phyloP scores from a whole-genome alignment of 2,888 invertebrate genomes.

The Volucella zonaria region DNA sequence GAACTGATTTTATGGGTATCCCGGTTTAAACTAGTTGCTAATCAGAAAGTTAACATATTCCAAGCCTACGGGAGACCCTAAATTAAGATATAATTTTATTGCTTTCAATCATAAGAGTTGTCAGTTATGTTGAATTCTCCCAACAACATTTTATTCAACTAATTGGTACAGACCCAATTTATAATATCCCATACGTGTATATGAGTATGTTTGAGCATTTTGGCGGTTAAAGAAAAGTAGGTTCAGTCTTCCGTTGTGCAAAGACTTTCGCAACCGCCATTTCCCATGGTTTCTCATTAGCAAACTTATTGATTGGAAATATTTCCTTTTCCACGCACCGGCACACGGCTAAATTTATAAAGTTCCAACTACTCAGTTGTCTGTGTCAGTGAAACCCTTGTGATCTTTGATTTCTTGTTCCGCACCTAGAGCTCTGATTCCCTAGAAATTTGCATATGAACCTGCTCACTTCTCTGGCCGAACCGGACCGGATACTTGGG shows the following conservation, averaged over 20 bases:
- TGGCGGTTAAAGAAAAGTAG: conserved; percentile 48
- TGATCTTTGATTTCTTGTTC: conserved; percentile 39
- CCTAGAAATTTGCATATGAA: conserved; percentile 67
- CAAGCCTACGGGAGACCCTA: neutral
- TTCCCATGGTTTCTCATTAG: conserved; percentile 59
- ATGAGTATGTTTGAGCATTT: neutral
- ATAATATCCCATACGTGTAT: conserved; percentile 31
- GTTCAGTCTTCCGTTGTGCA: conserved; percentile 14
- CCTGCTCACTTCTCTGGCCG: conserved; percentile 48
- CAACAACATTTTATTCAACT: conserved; percentile 4
- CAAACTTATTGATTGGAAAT: conserved; percentile 50
- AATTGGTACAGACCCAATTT: conserved; percentile 53
- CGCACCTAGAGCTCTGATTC: conserved; percentile 41
- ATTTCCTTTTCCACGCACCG: conserved; percentile 28
- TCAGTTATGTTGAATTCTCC: conserved; percentile 12
- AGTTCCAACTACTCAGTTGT: neutral
- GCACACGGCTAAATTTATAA: neutral
- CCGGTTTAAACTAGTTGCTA: neutral
- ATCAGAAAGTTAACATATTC: conserved; percentile 9
- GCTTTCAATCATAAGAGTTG: neutral
- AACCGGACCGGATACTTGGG: conserved; percentile 68
- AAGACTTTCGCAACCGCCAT: conserved; percentile 15
- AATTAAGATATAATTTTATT: conserved; percentile 24
- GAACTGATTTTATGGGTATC: neutral
- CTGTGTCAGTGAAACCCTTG: conserved; percentile 43